Evolutionary conservation across 2,113 vertebrate species (phyloP).

Genomic region (Myiagra hebetior): DNA sequence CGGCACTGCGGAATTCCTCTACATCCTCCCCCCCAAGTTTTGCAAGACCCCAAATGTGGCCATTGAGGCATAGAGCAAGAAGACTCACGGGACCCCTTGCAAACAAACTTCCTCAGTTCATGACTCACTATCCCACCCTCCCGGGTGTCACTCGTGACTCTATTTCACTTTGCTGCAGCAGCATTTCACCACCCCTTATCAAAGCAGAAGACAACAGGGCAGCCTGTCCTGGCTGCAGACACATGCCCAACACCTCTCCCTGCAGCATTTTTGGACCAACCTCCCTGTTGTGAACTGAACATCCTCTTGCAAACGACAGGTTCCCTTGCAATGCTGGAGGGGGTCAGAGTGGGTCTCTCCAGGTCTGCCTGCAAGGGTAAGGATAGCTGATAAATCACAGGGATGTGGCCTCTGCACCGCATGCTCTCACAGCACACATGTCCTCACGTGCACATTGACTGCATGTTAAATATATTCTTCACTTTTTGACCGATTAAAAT

Average conservation of each 20-base stretch:
- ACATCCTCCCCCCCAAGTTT: not conserved
- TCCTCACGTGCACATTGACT: not conserved
- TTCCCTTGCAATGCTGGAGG: not conserved
- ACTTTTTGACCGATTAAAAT: conserved; percentile 3
- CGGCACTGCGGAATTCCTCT: rapidly evolving
- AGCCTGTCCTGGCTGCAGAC: not conserved
- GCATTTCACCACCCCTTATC: not conserved
- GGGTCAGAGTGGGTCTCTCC: not conserved
- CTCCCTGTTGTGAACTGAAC: not conserved
- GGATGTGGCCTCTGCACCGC: not conserved
- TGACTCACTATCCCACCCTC: not conserved
- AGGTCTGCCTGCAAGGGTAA: not conserved
- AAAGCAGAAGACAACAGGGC: not conserved
- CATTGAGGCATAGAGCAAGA: not conserved
- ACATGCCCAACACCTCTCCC: rapidly evolving
- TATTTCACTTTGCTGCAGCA: not conserved
- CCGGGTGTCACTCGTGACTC: not conserved
- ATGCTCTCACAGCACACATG: not conserved
- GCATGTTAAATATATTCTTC: conserved; percentile 7
- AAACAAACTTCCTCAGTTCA: not conserved
- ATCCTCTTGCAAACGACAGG: not conserved
- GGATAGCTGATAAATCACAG: not conserved
- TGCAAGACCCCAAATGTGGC: rapidly evolving
- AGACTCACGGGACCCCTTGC: not conserved
- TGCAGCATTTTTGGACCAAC: not conserved